Evolutionary conservation across 2,888 invertebrate species (phyloP).

Genomic region (Phanerotoma sp.): DNA sequence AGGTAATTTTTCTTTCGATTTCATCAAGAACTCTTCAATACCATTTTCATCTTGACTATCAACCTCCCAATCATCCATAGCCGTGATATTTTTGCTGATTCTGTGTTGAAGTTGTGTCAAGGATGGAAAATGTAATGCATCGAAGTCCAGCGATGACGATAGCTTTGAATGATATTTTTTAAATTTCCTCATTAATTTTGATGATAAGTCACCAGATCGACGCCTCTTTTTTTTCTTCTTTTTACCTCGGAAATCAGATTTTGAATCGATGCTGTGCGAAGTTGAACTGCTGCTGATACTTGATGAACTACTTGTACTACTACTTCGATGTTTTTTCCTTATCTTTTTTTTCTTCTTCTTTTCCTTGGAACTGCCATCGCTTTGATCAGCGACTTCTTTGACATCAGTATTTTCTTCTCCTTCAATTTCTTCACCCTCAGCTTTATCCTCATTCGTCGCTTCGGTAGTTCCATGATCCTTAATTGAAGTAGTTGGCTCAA

Average conservation of each 20-base stretch:
- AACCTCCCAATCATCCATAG: slow-evolving; percentile 54
- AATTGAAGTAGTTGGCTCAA: no score
- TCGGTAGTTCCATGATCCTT: not conserved
- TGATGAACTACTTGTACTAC: slow-evolving; percentile 15
- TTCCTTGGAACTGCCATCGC: not conserved
- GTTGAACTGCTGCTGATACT: slow-evolving; percentile 11
- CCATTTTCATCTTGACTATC: slow-evolving; percentile 49
- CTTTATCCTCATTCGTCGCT: not conserved
- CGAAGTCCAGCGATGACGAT: slow-evolving; percentile 48
- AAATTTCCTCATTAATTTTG: slow-evolving; percentile 24
- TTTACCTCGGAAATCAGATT: slow-evolving; percentile 5
- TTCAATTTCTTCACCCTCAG: not conserved
- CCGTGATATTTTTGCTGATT: slow-evolving; percentile 38
- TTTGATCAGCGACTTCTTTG: not conserved
- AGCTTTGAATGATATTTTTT: slow-evolving; percentile 40
- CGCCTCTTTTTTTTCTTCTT: not conserved
- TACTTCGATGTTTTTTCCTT: slow-evolving; percentile 23
- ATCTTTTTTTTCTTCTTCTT: slow-evolving; percentile 30
- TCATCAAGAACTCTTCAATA: not conserved
- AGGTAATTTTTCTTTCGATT: slow-evolving; percentile 29
- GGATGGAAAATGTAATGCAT: slow-evolving; percentile 47
- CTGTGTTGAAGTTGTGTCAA: slow-evolving; percentile 49
- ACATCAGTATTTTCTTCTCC: not conserved
- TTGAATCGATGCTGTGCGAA: not conserved
- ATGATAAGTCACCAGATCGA: slow-evolving; percentile 25